These are phyloP conservation scores for Willowsia nigromaculata DNA, from an alignment of 2,888 invertebrate species.

Conservation along the genomic window DNA sequence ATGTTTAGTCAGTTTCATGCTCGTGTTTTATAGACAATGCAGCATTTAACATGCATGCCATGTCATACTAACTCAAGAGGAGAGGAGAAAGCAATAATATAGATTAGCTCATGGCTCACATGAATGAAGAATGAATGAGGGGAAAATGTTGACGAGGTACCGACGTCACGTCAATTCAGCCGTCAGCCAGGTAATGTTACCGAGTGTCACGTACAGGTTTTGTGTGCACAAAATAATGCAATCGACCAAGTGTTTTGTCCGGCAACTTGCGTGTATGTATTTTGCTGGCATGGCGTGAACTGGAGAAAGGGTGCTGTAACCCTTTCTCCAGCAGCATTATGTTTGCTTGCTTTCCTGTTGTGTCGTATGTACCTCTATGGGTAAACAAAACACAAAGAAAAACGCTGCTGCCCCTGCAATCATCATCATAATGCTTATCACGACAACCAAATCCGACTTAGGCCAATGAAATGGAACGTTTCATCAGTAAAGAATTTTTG, in stretches of 20 bases:
- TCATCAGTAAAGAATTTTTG: neutral
- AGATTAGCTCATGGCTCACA: no score
- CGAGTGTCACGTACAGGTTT: neutral
- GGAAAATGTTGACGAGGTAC: neutral
- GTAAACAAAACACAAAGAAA: neutral
- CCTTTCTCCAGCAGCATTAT: neutral
- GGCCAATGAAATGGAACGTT: neutral
- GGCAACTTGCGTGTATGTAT: no score
- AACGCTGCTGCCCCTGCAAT: neutral
- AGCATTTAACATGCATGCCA: neutral
- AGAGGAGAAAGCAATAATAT: neutral
- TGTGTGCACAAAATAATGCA: no score
- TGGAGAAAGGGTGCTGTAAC: neutral
- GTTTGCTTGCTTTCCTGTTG: neutral
- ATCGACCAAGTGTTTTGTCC: no score
- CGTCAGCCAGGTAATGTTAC: slow-evolving; percentile 6
- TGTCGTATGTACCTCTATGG: neutral
- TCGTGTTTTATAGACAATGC: neutral
- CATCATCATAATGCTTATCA: slow-evolving; percentile 3
- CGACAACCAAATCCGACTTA: neutral
- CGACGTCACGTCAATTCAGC: neutral
- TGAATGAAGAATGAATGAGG: slow-evolving; percentile 13
- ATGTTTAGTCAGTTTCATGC: neutral
- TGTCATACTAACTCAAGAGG: neutral
- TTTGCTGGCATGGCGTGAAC: neutral